phyloP scores from a whole-genome alignment of 2,888 invertebrate species.

The Gortyna flavago region DNA sequence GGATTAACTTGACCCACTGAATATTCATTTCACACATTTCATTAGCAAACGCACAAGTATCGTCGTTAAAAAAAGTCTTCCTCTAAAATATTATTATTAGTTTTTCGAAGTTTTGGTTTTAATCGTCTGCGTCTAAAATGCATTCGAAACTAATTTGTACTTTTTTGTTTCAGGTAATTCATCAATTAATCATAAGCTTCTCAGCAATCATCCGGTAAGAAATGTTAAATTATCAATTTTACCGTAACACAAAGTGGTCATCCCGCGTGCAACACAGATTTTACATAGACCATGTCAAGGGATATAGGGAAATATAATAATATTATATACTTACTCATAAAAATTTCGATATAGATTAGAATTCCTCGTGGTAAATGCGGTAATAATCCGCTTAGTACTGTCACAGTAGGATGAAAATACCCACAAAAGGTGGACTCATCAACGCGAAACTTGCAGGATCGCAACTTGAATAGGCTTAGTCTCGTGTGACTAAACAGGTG shows the following conservation, averaged over 20 bases:
- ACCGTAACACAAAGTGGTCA: neutral
- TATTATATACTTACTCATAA: neutral
- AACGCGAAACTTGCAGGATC: slow-evolving; percentile 33
- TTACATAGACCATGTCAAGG: neutral
- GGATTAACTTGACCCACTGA: neutral
- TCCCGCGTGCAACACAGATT: neutral
- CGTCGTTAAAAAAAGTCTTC: neutral
- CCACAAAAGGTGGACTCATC: slow-evolving; percentile 14
- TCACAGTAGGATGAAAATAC: slow-evolving; percentile 1
- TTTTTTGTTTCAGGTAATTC: slow-evolving; percentile 54
- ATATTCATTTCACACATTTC: neutral
- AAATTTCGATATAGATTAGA: neutral
- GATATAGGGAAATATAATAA: neutral
- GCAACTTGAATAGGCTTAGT: slow-evolving; percentile 48
- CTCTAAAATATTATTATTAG: neutral
- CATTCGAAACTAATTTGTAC: slow-evolving; percentile 9
- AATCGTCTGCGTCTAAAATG: neutral
- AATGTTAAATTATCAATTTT: neutral
- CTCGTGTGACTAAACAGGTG: slow-evolving; percentile 79
- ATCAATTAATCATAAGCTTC: neutral
- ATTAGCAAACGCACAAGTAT: neutral
- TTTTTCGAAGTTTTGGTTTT: neutral
- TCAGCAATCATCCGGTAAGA: slow-evolving; percentile 30
- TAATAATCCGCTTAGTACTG: neutral
- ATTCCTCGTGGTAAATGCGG: neutral